Evolutionary conservation across 2,113 vertebrate genomes (phyloP).

Genomic region (Spea multiplicata): DNA sequence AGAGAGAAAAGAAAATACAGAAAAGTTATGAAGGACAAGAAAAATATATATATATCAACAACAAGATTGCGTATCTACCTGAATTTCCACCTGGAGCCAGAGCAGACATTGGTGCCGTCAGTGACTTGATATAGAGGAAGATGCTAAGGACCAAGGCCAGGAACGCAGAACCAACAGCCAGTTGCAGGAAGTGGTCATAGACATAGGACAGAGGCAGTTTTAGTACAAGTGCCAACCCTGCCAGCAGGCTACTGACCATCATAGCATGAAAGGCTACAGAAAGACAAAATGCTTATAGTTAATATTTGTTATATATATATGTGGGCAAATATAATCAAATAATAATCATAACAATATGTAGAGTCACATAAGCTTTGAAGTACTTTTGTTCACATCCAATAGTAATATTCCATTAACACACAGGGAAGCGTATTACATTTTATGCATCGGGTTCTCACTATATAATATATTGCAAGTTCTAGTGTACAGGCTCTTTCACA

Average conservation of each 20-base stretch:
- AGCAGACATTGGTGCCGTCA: constrained; percentile 65
- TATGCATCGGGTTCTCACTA: too few relatives aligned
- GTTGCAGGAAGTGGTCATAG: constrained; percentile 73
- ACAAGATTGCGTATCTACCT: constrained; percentile 63
- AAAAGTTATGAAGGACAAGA: too few relatives aligned
- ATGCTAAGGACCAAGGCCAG: constrained; percentile 70
- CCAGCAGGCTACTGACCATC: constrained; percentile 63
- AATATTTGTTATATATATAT: too few relatives aligned
- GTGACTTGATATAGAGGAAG: constrained; percentile 77
- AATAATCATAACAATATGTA: too few relatives aligned
- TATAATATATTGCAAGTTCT: too few relatives aligned
- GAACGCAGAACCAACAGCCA: constrained; percentile 67
- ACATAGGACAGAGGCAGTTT: constrained; percentile 71
- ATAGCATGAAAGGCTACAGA: constrained; percentile 73
- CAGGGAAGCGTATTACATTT: too few relatives aligned
- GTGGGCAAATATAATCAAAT: too few relatives aligned
- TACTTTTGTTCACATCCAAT: too few relatives aligned
- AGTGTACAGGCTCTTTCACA: too few relatives aligned
- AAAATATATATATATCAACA: background rate
- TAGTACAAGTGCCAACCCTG: constrained; percentile 58
- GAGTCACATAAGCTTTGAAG: too few relatives aligned
- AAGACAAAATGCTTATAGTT: background rate
- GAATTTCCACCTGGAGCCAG: constrained; percentile 82
- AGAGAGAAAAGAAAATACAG: too few relatives aligned
- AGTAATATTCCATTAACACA: too few relatives aligned